phyloP scores from a whole-genome alignment of 1,140 invertebrate species.

The Pristionchus pacificus region DNA sequence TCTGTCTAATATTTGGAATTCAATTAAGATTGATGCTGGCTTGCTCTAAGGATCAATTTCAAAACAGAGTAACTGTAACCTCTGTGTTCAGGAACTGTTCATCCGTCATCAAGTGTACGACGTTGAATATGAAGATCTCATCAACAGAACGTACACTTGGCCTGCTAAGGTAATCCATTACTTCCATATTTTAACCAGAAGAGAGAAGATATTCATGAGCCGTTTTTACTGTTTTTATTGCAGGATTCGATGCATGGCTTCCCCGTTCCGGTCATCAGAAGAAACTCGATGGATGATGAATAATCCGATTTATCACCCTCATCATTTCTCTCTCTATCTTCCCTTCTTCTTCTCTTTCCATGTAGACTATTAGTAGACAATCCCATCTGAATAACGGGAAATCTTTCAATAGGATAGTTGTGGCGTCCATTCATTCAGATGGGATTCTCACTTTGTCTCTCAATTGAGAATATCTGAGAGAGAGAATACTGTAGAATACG shows the following conservation, averaged over 20 bases:
- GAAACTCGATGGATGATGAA: constrained; percentile 31
- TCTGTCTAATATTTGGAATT: neutral
- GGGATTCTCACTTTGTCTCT: too few relatives aligned
- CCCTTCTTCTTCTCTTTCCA: neutral
- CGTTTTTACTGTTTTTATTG: neutral
- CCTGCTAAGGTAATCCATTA: constrained; percentile 57
- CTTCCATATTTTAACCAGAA: neutral
- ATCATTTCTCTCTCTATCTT: neutral
- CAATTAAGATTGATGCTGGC: neutral
- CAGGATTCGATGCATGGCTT: constrained; percentile 56
- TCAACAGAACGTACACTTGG: constrained; percentile 62
- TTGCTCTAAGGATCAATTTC: neutral
- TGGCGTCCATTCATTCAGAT: too few relatives aligned
- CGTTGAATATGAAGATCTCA: constrained; percentile 62
- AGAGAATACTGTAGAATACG: too few relatives aligned
- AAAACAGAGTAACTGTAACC: neutral
- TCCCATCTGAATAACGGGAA: too few relatives aligned
- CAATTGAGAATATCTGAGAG: too few relatives aligned
- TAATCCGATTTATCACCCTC: neutral
- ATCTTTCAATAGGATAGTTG: too few relatives aligned
- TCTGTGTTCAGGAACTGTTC: constrained; percentile 56
- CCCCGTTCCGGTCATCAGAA: constrained; percentile 38
- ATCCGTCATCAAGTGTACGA: constrained; percentile 62
- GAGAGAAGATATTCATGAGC: neutral
- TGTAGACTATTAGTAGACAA: too few relatives aligned